Percentiles rank a stretch among this genome's conserved stretches.
These are phyloP conservation scores for Carassius gibelio DNA, from an alignment of 2,113 vertebrate genomes.

Conservation along the genomic window DNA sequence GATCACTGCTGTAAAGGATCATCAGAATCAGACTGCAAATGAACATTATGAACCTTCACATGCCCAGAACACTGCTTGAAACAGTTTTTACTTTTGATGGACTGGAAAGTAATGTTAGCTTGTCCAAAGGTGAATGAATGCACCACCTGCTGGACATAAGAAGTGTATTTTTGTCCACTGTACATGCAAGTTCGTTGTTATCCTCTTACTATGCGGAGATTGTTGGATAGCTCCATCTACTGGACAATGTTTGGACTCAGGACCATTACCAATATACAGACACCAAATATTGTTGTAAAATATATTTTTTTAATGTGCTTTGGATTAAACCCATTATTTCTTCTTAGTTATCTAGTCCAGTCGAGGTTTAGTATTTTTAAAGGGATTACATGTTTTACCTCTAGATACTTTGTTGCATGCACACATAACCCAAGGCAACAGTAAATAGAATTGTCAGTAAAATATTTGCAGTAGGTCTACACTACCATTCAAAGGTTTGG, in stretches of 20 bases:
- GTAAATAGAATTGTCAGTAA: not conserved
- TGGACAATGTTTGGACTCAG: not conserved
- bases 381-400: not conserved
- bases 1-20: not conserved
- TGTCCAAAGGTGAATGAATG: not conserved
- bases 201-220: not conserved
- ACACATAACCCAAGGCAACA: not conserved
- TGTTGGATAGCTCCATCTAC: constrained; percentile 23
- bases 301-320: not conserved
- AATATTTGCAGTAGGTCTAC: not conserved
- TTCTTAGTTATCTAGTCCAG: not conserved
- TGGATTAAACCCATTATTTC: not conserved
- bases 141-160: not conserved
- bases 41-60: too few species aligned
- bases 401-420: too few species aligned
- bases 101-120: not conserved
- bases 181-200: not conserved
- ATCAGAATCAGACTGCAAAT: not conserved
- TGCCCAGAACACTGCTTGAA: not conserved
- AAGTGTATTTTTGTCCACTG: not conserved
- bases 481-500: not conserved
- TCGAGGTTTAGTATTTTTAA: not conserved
- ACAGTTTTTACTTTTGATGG: not conserved
- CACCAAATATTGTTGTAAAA: not conserved
- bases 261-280: not conserved